A percentile compares a stretch with the other conserved stretches of the same genome.
These are phyloP conservation scores for Opisthocomus hoazin DNA, from an alignment of 2,113 vertebrate species.

Conservation along the genomic window DNA sequence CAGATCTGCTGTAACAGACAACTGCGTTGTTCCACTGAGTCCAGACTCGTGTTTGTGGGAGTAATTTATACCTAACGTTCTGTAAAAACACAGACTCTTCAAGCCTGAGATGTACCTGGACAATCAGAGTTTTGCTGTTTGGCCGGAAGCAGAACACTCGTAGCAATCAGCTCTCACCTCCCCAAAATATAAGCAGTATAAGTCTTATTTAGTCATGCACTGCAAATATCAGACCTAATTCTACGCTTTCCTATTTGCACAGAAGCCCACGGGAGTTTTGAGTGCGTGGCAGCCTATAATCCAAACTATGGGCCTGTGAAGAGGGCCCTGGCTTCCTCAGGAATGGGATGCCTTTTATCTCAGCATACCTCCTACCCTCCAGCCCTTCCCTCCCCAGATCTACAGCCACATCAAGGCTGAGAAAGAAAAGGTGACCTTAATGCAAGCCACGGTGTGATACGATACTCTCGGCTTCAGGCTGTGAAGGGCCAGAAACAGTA, in stretches of 20 bases:
- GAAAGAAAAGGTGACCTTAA: background rate
- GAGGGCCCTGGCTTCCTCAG: background rate
- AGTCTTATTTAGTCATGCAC: background rate
- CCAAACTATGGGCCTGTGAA: background rate
- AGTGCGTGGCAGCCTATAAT: background rate
- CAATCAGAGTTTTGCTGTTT: background rate
- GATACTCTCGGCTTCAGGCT: background rate
- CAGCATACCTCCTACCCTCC: background rate
- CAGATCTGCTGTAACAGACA: constrained; percentile 21
- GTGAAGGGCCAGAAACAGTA: background rate
- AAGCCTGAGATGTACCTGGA: background rate
- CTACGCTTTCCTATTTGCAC: background rate
- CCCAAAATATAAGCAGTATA: background rate
- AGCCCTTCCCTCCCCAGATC: background rate
- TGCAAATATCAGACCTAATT: background rate
- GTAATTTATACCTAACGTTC: background rate
- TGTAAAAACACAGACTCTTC: background rate
- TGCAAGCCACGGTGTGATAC: fast-evolving
- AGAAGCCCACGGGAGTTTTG: background rate
- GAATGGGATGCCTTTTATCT: background rate
- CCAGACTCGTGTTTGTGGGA: background rate
- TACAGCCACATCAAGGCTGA: background rate
- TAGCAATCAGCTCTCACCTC: background rate
- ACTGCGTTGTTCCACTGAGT: background rate
- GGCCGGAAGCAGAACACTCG: background rate